Evolutionary conservation across 2,797 vertebrate species (phyloP).

Genomic region (Rhabdophis nuchalis): DNA sequence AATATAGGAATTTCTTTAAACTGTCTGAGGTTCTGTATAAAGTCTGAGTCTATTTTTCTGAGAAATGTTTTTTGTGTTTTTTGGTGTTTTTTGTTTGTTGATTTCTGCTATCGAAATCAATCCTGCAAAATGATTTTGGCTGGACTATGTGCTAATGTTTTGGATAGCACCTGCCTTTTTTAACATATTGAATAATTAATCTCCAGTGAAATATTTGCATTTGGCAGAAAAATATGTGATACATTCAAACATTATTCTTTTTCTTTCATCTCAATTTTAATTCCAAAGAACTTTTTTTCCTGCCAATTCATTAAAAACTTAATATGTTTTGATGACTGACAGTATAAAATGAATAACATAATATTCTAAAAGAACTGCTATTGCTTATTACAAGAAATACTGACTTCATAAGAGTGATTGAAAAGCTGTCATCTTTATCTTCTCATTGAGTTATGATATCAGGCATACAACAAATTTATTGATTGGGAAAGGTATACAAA

Average conservation of each 20-base stretch:
- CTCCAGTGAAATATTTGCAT: conserved; percentile 1
- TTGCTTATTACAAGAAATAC: not conserved
- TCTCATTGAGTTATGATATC: not conserved
- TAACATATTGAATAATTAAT: conserved; percentile 9
- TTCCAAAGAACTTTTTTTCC: not conserved
- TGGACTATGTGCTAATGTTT: not conserved
- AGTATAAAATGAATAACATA: not conserved
- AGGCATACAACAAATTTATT: not conserved
- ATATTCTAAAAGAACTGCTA: not conserved
- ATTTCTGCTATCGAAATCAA: not conserved
- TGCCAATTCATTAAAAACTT: conserved; percentile 4
- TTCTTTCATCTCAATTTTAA: not conserved
- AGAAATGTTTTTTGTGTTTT: not conserved
- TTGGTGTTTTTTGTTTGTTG: not conserved
- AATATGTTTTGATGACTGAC: not conserved
- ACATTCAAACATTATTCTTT: not conserved
- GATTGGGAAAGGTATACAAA: not conserved
- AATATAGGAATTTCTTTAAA: not conserved
- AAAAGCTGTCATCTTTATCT: not conserved
- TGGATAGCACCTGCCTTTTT: conserved; percentile 16
- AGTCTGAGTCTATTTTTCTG: not conserved
- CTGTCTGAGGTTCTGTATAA: not conserved
- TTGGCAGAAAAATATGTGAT: not conserved
- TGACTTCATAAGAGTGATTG: not conserved
- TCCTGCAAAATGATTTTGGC: not conserved